A percentile compares a stretch with the other conserved stretches of the same genome.
Evolutionary conservation across 2,888 invertebrate genomes (phyloP).

Genomic region (Andrena hattorfiana): DNA sequence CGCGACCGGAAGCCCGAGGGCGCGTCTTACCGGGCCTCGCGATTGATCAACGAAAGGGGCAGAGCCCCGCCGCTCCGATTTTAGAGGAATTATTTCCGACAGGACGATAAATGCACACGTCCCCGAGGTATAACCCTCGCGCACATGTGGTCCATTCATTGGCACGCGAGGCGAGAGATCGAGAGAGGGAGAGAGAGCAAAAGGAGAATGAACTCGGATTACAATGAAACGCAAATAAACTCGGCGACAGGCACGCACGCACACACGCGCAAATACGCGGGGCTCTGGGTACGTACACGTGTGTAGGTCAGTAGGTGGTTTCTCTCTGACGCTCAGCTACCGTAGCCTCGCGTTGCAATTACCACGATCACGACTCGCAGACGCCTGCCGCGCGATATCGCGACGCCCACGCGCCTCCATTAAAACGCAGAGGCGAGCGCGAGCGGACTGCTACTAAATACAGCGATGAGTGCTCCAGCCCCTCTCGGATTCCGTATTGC

Average conservation of each 20-base stretch:
- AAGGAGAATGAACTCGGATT: constrained; percentile 79
- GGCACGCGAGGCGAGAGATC: constrained; percentile 62
- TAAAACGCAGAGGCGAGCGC: neutral
- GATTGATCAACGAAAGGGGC: too few relatives aligned
- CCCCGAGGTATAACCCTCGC: neutral
- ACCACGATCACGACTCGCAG: constrained; percentile 4
- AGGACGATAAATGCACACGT: neutral
- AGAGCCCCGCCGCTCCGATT: neutral
- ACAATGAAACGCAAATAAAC: constrained; percentile 80
- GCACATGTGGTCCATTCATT: constrained; percentile 74
- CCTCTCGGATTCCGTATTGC: neutral
- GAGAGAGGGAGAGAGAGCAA: constrained; percentile 33
- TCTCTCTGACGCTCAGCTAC: constrained; percentile 1
- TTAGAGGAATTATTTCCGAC: constrained; percentile 11
- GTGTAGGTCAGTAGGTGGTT: constrained; percentile 63
- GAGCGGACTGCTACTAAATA: neutral
- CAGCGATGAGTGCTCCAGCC: neutral
- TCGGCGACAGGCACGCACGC: constrained; percentile 28
- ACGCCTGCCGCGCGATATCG: constrained; percentile 24
- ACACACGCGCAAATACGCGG: constrained; percentile 1
- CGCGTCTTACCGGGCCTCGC: too few relatives aligned
- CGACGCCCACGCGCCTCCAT: constrained; percentile 6
- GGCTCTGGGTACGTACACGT: constrained; percentile 10
- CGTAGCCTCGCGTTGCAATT: constrained; percentile 41
- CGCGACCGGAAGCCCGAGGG: too few relatives aligned